Conservation (phyloP, 1,140 invertebrate species). For the Drosophila sucinea region DNA sequence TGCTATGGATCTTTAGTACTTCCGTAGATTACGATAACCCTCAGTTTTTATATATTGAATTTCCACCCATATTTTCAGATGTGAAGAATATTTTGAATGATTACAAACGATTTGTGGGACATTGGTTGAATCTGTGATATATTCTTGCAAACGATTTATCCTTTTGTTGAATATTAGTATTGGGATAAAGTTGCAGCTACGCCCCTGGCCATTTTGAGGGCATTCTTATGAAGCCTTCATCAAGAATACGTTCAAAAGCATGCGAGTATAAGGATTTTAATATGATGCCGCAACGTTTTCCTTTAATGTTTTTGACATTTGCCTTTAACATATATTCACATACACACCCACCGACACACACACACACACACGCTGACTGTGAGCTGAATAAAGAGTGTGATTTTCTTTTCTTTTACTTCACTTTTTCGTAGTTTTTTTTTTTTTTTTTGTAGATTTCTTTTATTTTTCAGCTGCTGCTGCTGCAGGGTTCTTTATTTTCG, state of each 20-base stretch:
- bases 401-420: constrained; percentile 39
- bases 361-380: not conserved
- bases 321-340: constrained; percentile 30
- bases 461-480: constrained; percentile 24
- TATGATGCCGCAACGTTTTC: constrained; percentile 29
- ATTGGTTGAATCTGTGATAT: too few relatives aligned
- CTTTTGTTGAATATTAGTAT: not conserved
- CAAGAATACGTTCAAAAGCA: not conserved
- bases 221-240: not conserved
- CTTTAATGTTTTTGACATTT: constrained; percentile 57
- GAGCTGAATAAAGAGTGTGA: not conserved
- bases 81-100: too few relatives aligned
- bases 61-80: too few relatives aligned
- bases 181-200: not conserved
- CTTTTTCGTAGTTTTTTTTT: constrained; percentile 18
- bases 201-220: not conserved
- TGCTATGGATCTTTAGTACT: too few relatives aligned
- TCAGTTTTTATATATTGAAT: too few relatives aligned
- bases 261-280: constrained; percentile 6
- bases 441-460: constrained; percentile 23
- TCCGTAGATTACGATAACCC: too few relatives aligned
- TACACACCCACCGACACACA: constrained; percentile 7
- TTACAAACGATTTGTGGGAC: too few relatives aligned
- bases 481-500: constrained; percentile 50
- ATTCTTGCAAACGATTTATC: not conserved